Evolutionary conservation across 2,888 invertebrate species (phyloP), one percentile per base, ranked within the genome.

Genomic region (Villa cingulata): DNA sequence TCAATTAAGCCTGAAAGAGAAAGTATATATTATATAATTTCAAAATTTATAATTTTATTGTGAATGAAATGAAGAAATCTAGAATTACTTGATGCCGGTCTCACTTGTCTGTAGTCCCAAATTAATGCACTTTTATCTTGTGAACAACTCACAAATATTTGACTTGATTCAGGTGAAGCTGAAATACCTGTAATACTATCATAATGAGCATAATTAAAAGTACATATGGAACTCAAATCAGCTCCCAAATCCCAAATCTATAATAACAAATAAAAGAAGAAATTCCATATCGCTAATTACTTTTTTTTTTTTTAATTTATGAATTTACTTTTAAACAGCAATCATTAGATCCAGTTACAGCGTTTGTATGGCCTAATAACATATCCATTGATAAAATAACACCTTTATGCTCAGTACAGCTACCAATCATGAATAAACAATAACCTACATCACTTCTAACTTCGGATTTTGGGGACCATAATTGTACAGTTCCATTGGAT

Each of bases 231-330:
- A 50, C 50, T 54, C 18, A 68, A 46, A 50, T 66, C 65, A 27
- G 61, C 64, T 12, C 57, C 56, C 29, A 63, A 52, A 54, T 68
- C 65, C 68, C 68, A 68, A 7, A 68, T 50, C 65, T 68, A 4
- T 20, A n/a, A n/a, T n/a, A 18, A 27, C 17, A 9, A n/a, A 17
- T n/a, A 7, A 38, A 17, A 37, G 15, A 37, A 19, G 39, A 44
- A 42, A 18, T 37, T 3, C 6, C 29, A 4, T 37, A 23, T 10
- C 12, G 10, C 1, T 6, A 29, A 29, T 9, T 9, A n/a, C n/a
- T n/a, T n/a, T n/a, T n/a, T n/a, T n/a, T n/a, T n/a, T n/a, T n/a
- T n/a, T n/a, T n/a, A n/a, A n/a, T n/a, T n/a, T n/a, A n/a, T n/a
- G n/a, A n/a, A n/a, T 51, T 53, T 39, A 65, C 66, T 57, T 64